Evolutionary conservation across 2,888 invertebrate species (phyloP).

Genomic region (Girardia tigrina): DNA sequence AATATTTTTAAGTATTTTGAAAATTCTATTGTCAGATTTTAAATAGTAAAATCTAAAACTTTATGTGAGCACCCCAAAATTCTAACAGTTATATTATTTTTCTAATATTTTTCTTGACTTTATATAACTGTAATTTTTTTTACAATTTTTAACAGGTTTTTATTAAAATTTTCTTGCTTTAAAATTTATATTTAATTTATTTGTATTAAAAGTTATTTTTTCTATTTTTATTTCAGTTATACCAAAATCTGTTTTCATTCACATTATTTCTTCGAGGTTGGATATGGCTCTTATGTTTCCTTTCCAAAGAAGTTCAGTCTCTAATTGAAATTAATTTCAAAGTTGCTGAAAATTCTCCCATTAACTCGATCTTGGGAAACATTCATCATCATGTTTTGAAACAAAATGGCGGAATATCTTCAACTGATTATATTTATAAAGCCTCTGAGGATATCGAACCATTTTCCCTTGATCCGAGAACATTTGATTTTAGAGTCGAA

Average conservation of each 20-base stretch:
- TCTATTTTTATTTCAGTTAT: neutral
- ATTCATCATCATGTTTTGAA: neutral
- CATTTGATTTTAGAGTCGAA: neutral
- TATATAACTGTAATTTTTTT: too few relatives aligned
- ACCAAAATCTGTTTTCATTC: neutral
- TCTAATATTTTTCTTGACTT: too few relatives aligned
- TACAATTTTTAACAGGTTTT: too few relatives aligned
- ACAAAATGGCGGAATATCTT: neutral
- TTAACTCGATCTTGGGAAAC: neutral
- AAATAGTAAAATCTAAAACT: too few relatives aligned
- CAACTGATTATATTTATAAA: neutral
- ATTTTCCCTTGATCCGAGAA: neutral
- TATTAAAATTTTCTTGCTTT: neutral
- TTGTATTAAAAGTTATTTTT: neutral
- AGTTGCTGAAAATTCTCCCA: neutral
- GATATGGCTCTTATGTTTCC: neutral
- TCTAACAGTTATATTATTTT: too few relatives aligned
- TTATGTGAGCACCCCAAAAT: too few relatives aligned
- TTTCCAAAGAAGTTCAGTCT: neutral
- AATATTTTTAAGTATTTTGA: too few relatives aligned
- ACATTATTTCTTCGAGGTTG: neutral
- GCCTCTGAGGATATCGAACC: neutral
- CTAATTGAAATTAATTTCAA: constrained; percentile 7
- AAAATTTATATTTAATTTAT: neutral
- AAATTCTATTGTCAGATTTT: too few relatives aligned